phyloP scores from a whole-genome alignment of 2,113 vertebrate species.

The Alaudala cheleensis region DNA sequence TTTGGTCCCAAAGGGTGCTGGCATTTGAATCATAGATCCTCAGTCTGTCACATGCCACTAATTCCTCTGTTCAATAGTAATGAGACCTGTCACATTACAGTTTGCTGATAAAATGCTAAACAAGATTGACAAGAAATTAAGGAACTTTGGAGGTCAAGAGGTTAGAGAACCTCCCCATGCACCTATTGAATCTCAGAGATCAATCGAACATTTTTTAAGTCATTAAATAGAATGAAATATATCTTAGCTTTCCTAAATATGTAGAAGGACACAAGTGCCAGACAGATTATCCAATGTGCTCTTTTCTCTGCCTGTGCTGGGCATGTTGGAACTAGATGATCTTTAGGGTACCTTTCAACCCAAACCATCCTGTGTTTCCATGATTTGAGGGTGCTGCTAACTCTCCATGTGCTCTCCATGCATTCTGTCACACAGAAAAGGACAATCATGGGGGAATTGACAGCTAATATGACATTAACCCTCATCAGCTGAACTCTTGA shows the following conservation, averaged over 20 bases:
- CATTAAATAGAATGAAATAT: neutral
- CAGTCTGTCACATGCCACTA: accelerated
- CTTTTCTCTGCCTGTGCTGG: neutral
- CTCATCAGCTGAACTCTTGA: neutral
- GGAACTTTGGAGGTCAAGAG: neutral
- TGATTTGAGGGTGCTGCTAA: neutral
- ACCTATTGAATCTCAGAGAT: neutral
- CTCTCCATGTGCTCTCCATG: neutral
- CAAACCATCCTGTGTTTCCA: neutral
- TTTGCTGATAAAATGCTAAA: neutral
- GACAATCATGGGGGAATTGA: accelerated
- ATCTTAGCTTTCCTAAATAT: neutral
- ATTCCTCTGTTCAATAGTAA: neutral
- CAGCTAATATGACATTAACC: neutral
- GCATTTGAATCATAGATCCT: neutral
- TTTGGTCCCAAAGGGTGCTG: neutral
- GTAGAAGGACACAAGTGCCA: neutral
- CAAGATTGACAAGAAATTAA: neutral
- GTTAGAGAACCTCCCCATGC: neutral
- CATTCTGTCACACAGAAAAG: neutral
- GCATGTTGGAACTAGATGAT: neutral
- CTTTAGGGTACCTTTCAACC: neutral
- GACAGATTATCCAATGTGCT: neutral
- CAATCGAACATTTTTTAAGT: neutral
- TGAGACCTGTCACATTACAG: neutral